These are phyloP conservation scores for Philantomba maxwellii DNA, from an alignment of 2,113 vertebrate species.

Conservation along the genomic window DNA sequence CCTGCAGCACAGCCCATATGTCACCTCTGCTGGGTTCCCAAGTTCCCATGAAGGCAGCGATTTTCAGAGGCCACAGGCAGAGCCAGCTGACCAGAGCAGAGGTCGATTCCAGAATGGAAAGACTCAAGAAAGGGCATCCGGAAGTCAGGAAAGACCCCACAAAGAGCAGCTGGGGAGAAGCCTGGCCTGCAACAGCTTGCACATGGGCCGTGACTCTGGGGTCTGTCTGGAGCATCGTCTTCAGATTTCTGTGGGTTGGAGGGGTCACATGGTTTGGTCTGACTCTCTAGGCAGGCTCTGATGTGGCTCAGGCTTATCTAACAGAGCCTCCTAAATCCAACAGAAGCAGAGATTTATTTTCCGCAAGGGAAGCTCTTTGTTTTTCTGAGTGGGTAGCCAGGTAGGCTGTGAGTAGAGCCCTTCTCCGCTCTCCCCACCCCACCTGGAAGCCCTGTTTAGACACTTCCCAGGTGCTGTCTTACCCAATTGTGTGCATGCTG, in stretches of 20 bases:
- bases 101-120: background rate
- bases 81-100: background rate
- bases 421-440: too few relatives aligned
- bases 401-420: background rate
- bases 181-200: background rate
- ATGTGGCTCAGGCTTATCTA: background rate
- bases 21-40: background rate
- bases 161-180: background rate
- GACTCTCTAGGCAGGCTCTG: background rate
- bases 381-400: background rate
- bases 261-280: background rate
- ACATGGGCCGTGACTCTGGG: accelerated
- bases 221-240: background rate
- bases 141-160: background rate
- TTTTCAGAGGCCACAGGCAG: background rate
- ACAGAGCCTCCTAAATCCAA: background rate
- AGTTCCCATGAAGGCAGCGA: background rate
- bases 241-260: too few relatives aligned
- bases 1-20: accelerated
- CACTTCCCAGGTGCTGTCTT: too few relatives aligned
- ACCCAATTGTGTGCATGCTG: accelerated
- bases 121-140: background rate
- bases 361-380: background rate
- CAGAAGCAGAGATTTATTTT: background rate
- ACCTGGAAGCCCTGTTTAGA: background rate